Conservation (phyloP, 2,888 invertebrate species). For the Falcaria lacertinaria region DNA sequence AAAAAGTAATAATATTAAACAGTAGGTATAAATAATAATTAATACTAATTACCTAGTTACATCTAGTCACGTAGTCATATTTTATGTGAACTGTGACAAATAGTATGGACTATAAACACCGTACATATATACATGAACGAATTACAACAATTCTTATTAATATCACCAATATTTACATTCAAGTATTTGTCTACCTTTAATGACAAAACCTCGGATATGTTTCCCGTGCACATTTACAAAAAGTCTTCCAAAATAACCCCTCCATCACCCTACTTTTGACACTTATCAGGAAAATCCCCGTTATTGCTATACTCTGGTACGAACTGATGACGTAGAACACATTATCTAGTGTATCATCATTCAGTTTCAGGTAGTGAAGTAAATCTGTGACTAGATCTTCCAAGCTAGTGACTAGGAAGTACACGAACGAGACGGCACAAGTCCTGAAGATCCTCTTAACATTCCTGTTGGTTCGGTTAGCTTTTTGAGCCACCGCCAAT, state of each 20-base stretch:
- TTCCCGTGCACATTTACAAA: background rate
- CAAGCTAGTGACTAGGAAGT: constrained; percentile 10
- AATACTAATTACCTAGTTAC: too few relatives aligned
- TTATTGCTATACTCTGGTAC: constrained; percentile 11
- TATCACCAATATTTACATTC: too few relatives aligned
- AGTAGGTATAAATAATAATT: too few relatives aligned
- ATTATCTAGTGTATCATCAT: background rate
- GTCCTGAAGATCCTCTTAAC: constrained; percentile 7
- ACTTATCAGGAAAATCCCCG: constrained; percentile 10
- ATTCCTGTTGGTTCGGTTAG: constrained; percentile 10
- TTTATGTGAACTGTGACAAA: too few relatives aligned
- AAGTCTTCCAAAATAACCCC: background rate
- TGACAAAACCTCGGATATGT: background rate
- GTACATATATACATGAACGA: too few relatives aligned
- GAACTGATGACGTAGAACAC: constrained; percentile 11
- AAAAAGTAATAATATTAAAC: too few relatives aligned
- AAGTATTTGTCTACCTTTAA: too few relatives aligned
- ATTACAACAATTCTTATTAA: too few relatives aligned
- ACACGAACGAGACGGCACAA: constrained; percentile 8
- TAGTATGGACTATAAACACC: too few relatives aligned
- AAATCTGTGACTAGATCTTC: constrained; percentile 10
- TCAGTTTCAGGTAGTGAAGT: constrained; percentile 1
- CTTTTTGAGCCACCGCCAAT: constrained; percentile 33
- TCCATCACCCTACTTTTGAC: background rate
- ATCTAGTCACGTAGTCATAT: too few relatives aligned